phyloP scores from a whole-genome alignment of 2,797 vertebrate genomes.

The Leontocebus nigricollis region DNA sequence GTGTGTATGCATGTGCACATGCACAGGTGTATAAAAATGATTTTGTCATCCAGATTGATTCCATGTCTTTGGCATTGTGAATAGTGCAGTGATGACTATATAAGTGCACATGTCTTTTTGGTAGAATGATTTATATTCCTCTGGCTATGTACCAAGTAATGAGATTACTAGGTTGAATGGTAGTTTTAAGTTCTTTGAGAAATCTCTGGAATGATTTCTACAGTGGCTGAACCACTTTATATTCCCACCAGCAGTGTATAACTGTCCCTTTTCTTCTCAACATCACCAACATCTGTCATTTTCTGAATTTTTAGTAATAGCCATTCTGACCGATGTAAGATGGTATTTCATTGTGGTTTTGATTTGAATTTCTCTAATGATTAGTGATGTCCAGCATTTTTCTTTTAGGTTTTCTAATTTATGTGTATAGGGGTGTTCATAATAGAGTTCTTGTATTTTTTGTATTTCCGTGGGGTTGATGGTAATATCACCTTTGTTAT shows the following conservation, averaged over 20 bases:
- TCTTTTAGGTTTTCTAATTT: neutral
- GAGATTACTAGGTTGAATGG: neutral
- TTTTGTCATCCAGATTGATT: neutral
- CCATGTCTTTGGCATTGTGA: neutral
- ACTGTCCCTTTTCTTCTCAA: neutral
- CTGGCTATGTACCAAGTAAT: neutral
- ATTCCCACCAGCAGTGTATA: neutral
- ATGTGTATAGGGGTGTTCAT: neutral
- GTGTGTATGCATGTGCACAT: accelerated
- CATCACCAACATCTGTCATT: neutral
- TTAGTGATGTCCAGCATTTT: neutral
- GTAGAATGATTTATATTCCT: neutral
- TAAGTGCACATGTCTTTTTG: neutral
- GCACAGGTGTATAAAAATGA: neutral
- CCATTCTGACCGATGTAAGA: neutral
- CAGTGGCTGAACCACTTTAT: neutral
- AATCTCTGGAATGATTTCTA: neutral
- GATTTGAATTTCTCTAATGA: neutral
- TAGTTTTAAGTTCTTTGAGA: neutral
- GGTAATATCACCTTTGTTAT: neutral
- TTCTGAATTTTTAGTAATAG: neutral
- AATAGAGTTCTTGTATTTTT: neutral
- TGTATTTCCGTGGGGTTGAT: neutral
- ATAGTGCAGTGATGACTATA: neutral
- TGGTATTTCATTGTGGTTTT: neutral